Evolutionary conservation across 2,797 vertebrate genomes (phyloP), one percentile per base, ranked within the genome.

Genomic region (Amniataba percoides): DNA sequence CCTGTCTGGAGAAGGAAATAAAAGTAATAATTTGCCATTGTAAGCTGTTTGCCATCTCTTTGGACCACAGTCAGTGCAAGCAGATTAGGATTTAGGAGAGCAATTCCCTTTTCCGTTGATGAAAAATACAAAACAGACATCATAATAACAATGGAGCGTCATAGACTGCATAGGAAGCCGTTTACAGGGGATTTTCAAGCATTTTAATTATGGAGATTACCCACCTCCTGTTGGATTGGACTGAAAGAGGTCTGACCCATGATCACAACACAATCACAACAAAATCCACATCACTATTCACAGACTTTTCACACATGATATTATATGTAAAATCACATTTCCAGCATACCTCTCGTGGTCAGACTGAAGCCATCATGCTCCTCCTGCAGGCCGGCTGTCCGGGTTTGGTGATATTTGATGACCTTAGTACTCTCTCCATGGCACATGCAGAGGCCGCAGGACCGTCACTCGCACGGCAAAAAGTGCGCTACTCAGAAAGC

Each of bases 61-160:
- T 64, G 48, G 19, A 62, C 13, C 34, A 31, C 42, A 72, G 51
- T 76, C 68, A 69, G 40, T 48, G 19, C 21, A 7, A 71, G 51
- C 65, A 69, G 58, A 73, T 77, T 51, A 40, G 69, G 80, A 83
- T 86, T 86, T 58, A 65, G 34, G 34, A 36, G 42, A 52, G 77
- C 31, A 71, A 45, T 73, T 74, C 34, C 31, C 49, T 58, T 82
- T 64, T 61, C 57, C 7, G 14, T n/a, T 77, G 51, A 85, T 84
- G 61, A 74, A 85, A 72, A 80, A 79, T 55, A 43, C 21, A 48
- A 23, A 63, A 65, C 21, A 58, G 27, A 72, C 65, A 64, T 23
- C 36, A 49, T 2, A n/a, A 55, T 74, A 55, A 69, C 46, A 11
- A 76, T 21, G 16, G 34, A 58, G 27, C 40, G 40, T 58, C 18